Percentiles rank a stretch among this genome's conserved stretches.
These are phyloP conservation scores for Peromyscus eremicus DNA, from an alignment of 2,797 vertebrate species.

Conservation along the genomic window DNA sequence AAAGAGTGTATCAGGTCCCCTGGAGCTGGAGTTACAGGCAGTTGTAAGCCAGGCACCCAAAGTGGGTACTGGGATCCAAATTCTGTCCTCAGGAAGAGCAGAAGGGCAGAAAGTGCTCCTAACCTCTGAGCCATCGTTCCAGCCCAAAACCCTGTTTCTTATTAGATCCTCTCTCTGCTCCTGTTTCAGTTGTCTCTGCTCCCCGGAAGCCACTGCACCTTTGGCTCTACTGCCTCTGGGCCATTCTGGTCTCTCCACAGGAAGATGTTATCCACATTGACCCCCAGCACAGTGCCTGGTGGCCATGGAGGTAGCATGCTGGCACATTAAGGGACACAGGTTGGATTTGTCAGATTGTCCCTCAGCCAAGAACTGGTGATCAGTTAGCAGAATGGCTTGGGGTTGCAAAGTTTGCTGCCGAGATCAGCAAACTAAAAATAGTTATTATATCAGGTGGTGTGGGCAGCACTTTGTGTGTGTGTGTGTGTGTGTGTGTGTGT, in stretches of 20 bases:
- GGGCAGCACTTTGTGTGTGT: background rate
- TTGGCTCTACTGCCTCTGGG: background rate
- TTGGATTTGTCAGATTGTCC: background rate
- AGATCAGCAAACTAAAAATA: conserved; percentile 29
- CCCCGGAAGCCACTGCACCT: background rate
- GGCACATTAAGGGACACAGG: background rate
- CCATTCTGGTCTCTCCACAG: background rate
- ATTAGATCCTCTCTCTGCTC: background rate
- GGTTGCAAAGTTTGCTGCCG: background rate
- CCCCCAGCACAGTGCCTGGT: background rate
- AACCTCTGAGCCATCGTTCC: background rate
- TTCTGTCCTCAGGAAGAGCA: background rate
- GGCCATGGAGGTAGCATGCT: background rate
- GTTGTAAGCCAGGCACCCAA: background rate
- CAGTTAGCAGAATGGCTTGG: background rate
- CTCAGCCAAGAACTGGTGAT: background rate
- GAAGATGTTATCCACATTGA: background rate
- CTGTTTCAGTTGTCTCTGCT: no score
- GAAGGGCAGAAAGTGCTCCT: background rate
- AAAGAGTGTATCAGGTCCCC: background rate
- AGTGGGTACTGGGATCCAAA: background rate
- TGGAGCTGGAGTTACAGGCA: background rate
- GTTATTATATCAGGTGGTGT: background rate
- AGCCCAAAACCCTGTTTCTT: background rate
- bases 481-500: background rate